Percentiles rank a stretch among this genome's conserved stretches.
Evolutionary conservation across 2,888 invertebrate species (phyloP).

Genomic region (Desoria tigrina): DNA sequence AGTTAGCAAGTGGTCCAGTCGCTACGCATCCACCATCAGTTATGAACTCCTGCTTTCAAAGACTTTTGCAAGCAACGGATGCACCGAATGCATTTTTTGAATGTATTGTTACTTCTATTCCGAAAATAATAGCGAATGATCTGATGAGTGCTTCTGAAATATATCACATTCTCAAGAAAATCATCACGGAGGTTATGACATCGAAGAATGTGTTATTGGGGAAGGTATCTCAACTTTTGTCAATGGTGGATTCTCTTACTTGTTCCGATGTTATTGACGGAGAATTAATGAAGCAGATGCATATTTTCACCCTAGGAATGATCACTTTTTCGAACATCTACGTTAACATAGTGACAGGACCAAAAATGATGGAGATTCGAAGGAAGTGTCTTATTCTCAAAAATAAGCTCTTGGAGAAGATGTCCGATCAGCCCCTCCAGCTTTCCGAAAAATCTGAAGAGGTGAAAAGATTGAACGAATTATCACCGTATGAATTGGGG

Average conservation of each 20-base stretch:
- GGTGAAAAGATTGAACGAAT: too few species aligned
- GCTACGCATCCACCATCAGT: neutral
- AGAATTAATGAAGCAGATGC: neutral
- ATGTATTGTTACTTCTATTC: neutral
- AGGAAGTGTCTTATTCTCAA: neutral
- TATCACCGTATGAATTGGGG: conserved; percentile 3
- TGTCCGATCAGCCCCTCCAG: too few species aligned
- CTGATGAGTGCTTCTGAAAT: neutral
- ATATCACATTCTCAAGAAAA: conserved; percentile 1
- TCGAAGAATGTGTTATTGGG: neutral
- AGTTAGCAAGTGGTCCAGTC: neutral
- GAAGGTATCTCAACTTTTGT: conserved; percentile 1
- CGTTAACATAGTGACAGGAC: neutral
- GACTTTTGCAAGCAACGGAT: neutral
- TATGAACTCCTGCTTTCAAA: conserved; percentile 2
- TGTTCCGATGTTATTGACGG: neutral
- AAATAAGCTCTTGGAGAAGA: too few species aligned
- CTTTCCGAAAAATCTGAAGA: too few species aligned
- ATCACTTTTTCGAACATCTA: neutral
- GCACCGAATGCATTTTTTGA: neutral
- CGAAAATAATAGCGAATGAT: conserved; percentile 2
- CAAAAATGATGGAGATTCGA: conserved; percentile 5
- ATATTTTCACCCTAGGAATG: neutral
- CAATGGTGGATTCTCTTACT: neutral
- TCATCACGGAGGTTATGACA: neutral